These are phyloP conservation scores for Silurus aristotelis DNA, from an alignment of 2,797 vertebrate species.

Conservation along the genomic window DNA sequence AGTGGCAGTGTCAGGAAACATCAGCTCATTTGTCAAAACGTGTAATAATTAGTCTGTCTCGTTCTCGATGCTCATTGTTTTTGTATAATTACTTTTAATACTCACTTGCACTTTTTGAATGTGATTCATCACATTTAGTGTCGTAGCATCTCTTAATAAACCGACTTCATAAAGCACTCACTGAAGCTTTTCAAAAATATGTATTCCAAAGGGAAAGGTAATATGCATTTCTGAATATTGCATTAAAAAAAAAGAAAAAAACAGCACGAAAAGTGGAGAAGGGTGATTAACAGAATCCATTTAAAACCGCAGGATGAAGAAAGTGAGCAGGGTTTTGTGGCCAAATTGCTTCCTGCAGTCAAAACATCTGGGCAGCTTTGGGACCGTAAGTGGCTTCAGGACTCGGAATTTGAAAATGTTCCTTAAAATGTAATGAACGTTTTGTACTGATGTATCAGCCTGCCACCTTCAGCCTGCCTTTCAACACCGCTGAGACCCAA, in stretches of 20 bases:
- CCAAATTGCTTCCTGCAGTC: slow-evolving; percentile 31
- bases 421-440: slow-evolving; percentile 1
- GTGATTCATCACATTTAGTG: slow-evolving; percentile 3
- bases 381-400: slow-evolving; percentile 22
- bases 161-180: slow-evolving; percentile 7
- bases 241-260: neutral
- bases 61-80: slow-evolving; percentile 28
- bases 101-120: neutral
- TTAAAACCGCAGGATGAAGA: slow-evolving; percentile 43
- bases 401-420: slow-evolving; percentile 19
- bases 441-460: slow-evolving; percentile 10
- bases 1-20: slow-evolving; percentile 72
- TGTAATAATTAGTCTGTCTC: slow-evolving; percentile 16
- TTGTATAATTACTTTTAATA: neutral
- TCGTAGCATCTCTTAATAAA: slow-evolving; percentile 2
- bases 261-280: slow-evolving; percentile 9
- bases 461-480: neutral
- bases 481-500: slow-evolving; percentile 20
- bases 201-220: slow-evolving; percentile 4
- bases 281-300: slow-evolving; percentile 45
- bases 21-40: slow-evolving; percentile 52
- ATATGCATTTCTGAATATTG: slow-evolving; percentile 26
- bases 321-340: slow-evolving; percentile 12
- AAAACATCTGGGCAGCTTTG: slow-evolving; percentile 31
- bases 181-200: neutral